A percentile compares a stretch with the other conserved stretches of the same genome.
These are phyloP conservation scores for Thecocarcelia acutangulata DNA, from an alignment of 2,888 invertebrate species.

Conservation along the genomic window DNA sequence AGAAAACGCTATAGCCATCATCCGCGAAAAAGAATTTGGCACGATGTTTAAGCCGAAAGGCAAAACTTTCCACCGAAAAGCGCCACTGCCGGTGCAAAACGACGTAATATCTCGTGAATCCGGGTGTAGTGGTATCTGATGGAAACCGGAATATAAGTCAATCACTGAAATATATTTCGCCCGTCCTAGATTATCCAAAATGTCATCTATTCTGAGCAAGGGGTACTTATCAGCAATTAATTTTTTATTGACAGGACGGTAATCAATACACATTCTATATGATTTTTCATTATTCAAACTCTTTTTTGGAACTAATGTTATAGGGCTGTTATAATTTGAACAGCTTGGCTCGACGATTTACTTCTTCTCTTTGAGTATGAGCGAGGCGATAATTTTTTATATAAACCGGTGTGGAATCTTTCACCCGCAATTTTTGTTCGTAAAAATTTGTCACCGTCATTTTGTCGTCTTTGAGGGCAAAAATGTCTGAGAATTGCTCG, in stretches of 20 bases:
- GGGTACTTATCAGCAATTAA: background rate
- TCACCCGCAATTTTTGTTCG: slow-evolving; percentile 19
- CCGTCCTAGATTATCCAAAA: background rate
- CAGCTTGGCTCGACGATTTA: background rate
- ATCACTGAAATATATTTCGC: background rate
- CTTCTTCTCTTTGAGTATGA: background rate
- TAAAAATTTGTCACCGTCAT: slow-evolving; percentile 31
- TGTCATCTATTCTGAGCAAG: no score
- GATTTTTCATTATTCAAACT: background rate
- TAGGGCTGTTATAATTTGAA: slow-evolving; percentile 1
- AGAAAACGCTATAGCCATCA: no score
- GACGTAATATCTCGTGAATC: background rate
- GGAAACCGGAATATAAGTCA: background rate
- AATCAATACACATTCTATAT: slow-evolving; percentile 6
- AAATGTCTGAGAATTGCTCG: slow-evolving; percentile 6
- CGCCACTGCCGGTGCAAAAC: background rate
- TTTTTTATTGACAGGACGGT: background rate
- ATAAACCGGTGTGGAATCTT: background rate
- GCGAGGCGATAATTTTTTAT: slow-evolving; percentile 8
- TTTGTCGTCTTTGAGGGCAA: background rate
- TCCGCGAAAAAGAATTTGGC: no score
- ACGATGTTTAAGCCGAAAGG: no score
- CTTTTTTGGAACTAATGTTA: background rate
- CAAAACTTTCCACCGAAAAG: no score
- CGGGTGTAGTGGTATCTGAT: no score